Evolutionary conservation across 2,113 vertebrate genomes (phyloP), one percentile per base, ranked within the genome.

Genomic region (Talpa occidentalis): DNA sequence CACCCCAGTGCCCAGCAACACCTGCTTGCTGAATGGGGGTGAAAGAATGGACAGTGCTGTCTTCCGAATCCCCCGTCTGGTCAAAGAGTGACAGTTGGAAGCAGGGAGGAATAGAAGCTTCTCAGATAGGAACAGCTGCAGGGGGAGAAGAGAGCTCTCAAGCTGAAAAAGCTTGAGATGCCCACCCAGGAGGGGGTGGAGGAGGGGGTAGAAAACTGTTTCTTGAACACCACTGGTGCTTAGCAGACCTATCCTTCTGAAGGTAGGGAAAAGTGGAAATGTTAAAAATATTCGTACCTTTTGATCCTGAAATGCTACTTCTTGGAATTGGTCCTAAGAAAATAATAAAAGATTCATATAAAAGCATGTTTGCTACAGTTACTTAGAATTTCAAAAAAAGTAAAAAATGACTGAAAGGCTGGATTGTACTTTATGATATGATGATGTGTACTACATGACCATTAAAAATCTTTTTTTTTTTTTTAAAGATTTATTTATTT

Each of bases 261-360:
- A 94, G 84, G 87, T 79, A 59, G 16, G 22, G 70, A 59, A 93
- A 62, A 67, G 19, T 30, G 40, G 64, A 88, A 54, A 66, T 88
- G 90, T 78, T 72, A 24, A 69, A 66, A 49, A 66, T 3, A 77
- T 2, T 30, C 35, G 12, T 6, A 83, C 30, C 69, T 87, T 93
- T 76, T 66, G 72, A 94, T 89, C 37, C 22, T 24, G 59, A 94
- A 96, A 88, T 85, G 44, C 66, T 92, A 78, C 77, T 81, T 92
- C 77, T 91, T 1, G 0, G 79, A 59, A 91, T 66, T 28, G 79
- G 32, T 37, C 84, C 92, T 83, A 64, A 60, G 66, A 79, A 93
- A 83, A 88, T 19, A 83, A 90, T 52, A 76, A 72, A 90, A 87
- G 64, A 72, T 24, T 74, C 88, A 32, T 2, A 10, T 60, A 62